Evolutionary conservation across 2,797 vertebrate species (phyloP), one percentile per base, ranked within the genome.

Genomic region (Sebastes baramenuke): DNA sequence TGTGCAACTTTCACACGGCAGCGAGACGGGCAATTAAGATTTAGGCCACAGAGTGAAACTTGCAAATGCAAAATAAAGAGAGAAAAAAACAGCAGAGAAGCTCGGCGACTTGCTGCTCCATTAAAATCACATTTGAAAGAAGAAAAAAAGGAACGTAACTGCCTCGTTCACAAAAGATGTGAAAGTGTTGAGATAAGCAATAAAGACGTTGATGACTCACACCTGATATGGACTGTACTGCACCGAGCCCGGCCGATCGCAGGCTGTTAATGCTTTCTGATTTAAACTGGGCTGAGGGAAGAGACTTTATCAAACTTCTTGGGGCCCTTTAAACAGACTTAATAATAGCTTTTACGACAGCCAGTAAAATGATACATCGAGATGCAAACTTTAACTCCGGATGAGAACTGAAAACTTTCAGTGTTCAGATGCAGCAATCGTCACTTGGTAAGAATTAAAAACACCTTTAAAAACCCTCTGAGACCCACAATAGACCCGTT

Each of bases 1-100:
- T 16, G 77, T 75, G 82, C 77, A 81, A 87, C 88, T 92, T 93
- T 88, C 77, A 60, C 81, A 25, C 30, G 1, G 59, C 71, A 36
- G 38, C 14, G 34, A 79, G 73, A 72, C n/a, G 14, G 60, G 62
- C 71, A 64, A 85, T 82, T 82, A 72, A 66, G 67, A 87, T 75
- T 58, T 74, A 72, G 77, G 83, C 72, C 64, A 64, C 22, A 14
- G 60, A 87, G 59, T 58, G 67, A 84, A 89, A 91, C 72, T 80
- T 42, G 24, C 54, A 81, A 61, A 83, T 42, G 75, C n/a, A 36
- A 46, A 80, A 16, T 0, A 30, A 8, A 60, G 2, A 14, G 14
- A 32, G 4, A 34, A 6, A 8, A 24, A 73, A 72, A 8, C 8
- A 6, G 58, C 9, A n/a, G 34, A 46, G 68, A 14, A 80, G 58